Evolutionary conservation across 2,888 invertebrate species (phyloP).

Genomic region (Nipponacmea schrenckii): DNA sequence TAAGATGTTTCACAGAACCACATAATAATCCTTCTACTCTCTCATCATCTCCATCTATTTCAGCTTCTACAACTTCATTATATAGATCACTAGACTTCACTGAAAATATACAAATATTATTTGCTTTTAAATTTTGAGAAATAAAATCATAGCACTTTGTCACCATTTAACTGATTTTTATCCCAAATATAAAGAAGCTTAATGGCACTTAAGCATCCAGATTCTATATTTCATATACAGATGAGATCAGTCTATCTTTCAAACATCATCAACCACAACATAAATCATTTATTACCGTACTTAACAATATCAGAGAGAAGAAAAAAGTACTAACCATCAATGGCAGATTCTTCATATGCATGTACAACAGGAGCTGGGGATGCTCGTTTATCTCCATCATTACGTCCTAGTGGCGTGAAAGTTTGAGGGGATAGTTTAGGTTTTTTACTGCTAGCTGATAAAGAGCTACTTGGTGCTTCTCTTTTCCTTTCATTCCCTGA

Average conservation of each 20-base stretch:
- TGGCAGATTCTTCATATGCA: constrained; percentile 72
- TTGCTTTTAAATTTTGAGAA: too few relatives aligned
- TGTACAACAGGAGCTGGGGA: constrained; percentile 45
- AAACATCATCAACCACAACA: too few relatives aligned
- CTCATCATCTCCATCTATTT: constrained; percentile 81
- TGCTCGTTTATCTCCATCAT: constrained; percentile 48
- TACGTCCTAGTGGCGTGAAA: constrained; percentile 59
- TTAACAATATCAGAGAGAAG: too few relatives aligned
- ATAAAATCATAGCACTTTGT: too few relatives aligned
- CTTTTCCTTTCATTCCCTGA: constrained; percentile 76
- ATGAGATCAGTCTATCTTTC: too few relatives aligned
- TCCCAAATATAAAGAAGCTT: too few relatives aligned
- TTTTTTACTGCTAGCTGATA: constrained; percentile 61
- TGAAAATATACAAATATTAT: constrained; percentile 35
- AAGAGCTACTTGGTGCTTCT: constrained; percentile 69
- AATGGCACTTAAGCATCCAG: too few relatives aligned
- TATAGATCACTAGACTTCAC: constrained; percentile 84
- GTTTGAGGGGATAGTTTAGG: constrained; percentile 60
- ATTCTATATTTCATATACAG: too few relatives aligned
- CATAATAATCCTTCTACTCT: constrained; percentile 82
- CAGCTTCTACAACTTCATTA: constrained; percentile 79
- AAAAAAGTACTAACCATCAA: constrained; percentile 74
- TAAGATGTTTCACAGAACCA: constrained; percentile 85
- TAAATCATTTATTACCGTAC: too few relatives aligned
- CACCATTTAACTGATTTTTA: too few relatives aligned